Evolutionary conservation across 2,113 vertebrate species (phyloP), one percentile per base, ranked within the genome.

Genomic region (Synchiropus splendidus): DNA sequence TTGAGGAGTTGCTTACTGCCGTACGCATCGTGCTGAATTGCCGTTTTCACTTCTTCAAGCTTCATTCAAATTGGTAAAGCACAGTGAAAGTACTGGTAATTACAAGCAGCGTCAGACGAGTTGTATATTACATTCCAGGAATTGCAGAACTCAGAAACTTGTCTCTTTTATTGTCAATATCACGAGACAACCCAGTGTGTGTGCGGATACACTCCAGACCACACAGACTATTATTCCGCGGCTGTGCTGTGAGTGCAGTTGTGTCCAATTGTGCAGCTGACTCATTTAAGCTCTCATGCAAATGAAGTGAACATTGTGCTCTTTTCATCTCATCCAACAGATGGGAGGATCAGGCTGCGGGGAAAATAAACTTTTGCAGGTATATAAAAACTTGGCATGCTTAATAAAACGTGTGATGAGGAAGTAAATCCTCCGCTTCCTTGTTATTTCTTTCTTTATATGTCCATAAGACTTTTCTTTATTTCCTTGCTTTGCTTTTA

Each of bases 281-380:
- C 43, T 65, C 61, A 57, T 58, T 72, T 42, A 67, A 43, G 55
- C 47, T 57, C 62, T 59, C 42, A 78, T 75, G 60, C 54, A 67
- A 72, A 78, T 75, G 8, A 59, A 64, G 51, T 54, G 39, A 54
- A 27, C 45, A 39, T 42, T 60, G 54, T 27, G 21, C 21, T 70
- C 51, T 62, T 75, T 67, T 67, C 52, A 58, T 72, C 51, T 58
- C 6, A 10, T 53, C 39, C 32, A 51, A 34, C 72, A 70, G 65
- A 72, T 68, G 72, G 60, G 41, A 43, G 44, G 52, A 63, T 78
- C 42, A 51, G 62, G 41, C 60, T 62, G 49, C 64, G 69, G 58
- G 56, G 51, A 58, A 67, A 54, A 64, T 47, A 45, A 57, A 62
- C 41, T 54, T 66, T 59, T 64, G 37, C 40, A 57, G 33, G 38